Conservation (phyloP, 2,113 vertebrate species). For the pig (Sus scrofa) region T2T-Sscrofa CM000812.6:167316001-167316500, state of each 20-base stretch:
- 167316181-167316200: not conserved
- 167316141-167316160: not conserved
- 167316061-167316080: too few species aligned
- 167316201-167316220: not conserved
- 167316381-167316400: not conserved
- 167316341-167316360: not conserved
- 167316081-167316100: not conserved
- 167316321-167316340: not conserved
- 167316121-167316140: too few species aligned
- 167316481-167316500: not conserved
- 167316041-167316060: not conserved
- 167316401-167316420: not conserved
- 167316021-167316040: not conserved
- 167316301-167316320: fast-evolving
- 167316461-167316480: not conserved
- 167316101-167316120: not conserved
- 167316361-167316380: not conserved
- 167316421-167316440: not conserved
- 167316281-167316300: too few species aligned
- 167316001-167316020: not conserved
- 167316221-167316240: not conserved
- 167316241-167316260: not conserved
- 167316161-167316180: too few species aligned
- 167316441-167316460: not conserved
- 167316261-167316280: not conserved